Evolutionary conservation across 2,113 vertebrate genomes (phyloP).

Genomic region (Atrichornis clamosus): DNA sequence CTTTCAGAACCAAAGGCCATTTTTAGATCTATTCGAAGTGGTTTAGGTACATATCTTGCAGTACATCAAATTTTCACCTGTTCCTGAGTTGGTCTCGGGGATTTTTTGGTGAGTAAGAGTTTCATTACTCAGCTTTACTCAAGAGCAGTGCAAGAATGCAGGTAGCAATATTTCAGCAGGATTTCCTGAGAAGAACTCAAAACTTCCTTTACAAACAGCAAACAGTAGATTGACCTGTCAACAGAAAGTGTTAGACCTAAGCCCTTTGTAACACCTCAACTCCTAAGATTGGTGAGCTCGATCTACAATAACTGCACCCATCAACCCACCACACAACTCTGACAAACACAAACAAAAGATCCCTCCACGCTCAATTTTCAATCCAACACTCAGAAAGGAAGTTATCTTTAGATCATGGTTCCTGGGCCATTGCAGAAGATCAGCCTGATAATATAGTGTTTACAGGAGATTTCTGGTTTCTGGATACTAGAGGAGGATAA

Average conservation of each 20-base stretch:
- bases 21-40: not conserved
- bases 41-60: not conserved
- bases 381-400: accelerated
- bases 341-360: not conserved
- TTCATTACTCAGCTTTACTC: not conserved
- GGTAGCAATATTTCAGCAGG: not conserved
- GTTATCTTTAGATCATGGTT: not conserved
- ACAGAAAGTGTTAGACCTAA: not conserved
- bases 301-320: not conserved
- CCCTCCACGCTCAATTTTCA: not conserved
- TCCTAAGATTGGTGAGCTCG: not conserved
- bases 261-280: not conserved
- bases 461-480: not conserved
- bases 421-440: not conserved
- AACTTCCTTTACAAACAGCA: not conserved
- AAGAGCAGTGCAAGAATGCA: not conserved
- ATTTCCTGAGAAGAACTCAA: not conserved
- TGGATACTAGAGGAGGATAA: not conserved
- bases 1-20: not conserved
- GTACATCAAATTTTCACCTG: not conserved
- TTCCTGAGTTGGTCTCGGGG: not conserved
- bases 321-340: not conserved
- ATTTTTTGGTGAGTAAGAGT: not conserved
- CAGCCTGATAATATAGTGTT: not conserved
- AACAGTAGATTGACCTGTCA: not conserved